A percentile compares a stretch with the other conserved stretches of the same genome.
Conservation (phyloP, 1,140 invertebrate species). For the Saccostrea cuccullata region DNA sequence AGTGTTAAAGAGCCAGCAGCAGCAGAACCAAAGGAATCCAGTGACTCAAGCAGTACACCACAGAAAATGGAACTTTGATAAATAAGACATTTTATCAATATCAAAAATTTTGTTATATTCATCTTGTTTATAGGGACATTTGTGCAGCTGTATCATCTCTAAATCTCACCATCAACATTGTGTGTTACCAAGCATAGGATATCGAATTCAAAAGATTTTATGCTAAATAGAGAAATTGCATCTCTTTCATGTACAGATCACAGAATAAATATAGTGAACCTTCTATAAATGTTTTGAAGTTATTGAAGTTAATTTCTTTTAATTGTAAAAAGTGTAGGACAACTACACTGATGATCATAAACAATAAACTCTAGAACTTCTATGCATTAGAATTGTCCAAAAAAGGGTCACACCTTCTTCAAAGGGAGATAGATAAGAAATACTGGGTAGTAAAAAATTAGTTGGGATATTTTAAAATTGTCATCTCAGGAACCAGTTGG, state of each 20-base stretch:
- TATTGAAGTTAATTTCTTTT: too few species aligned
- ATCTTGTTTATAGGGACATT: background rate
- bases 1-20: conserved; percentile 37
- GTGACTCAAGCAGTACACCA: background rate
- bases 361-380: too few species aligned
- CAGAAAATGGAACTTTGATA: conserved; percentile 49
- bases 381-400: too few species aligned
- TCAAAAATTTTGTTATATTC: background rate
- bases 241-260: background rate
- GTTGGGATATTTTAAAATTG: too few species aligned
- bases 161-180: background rate
- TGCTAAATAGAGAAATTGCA: background rate
- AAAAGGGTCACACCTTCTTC: too few species aligned
- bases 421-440: too few species aligned
- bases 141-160: background rate
- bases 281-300: background rate
- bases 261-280: background rate
- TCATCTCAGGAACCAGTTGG: too few species aligned
- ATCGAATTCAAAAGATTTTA: background rate
- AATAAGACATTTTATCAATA: background rate
- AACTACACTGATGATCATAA: too few species aligned
- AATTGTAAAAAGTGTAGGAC: too few species aligned
- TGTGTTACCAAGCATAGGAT: background rate
- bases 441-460: too few species aligned
- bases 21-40: conserved; percentile 40